Percentiles rank a stretch among this genome's conserved stretches.
Evolutionary conservation across 2,797 vertebrate genomes (phyloP).

Genomic region (Anguilla marmorata): DNA sequence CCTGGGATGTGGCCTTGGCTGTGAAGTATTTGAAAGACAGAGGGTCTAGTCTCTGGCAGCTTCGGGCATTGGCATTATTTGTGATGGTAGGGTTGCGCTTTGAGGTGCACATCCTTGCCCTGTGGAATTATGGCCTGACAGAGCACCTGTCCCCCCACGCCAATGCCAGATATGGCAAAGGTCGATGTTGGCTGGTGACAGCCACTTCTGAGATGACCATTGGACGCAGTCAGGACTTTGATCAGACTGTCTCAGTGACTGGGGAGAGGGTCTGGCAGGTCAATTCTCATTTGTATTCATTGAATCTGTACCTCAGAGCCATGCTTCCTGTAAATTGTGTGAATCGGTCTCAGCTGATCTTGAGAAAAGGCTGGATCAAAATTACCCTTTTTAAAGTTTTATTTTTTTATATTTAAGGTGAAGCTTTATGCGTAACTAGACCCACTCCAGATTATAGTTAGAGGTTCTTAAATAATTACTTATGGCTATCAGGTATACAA

Average conservation of each 20-base stretch:
- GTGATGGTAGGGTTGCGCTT: conserved; percentile 47
- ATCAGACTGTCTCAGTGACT: conserved; percentile 17
- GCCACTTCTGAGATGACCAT: conserved; percentile 19
- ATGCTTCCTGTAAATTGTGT: not conserved
- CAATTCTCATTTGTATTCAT: conserved; percentile 26
- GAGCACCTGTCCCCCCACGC: conserved; percentile 48
- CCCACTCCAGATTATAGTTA: not conserved
- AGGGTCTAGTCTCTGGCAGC: not conserved
- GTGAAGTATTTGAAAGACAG: conserved; percentile 57
- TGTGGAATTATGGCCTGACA: conserved; percentile 68
- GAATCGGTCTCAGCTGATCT: conserved; percentile 9
- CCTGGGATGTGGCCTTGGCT: conserved; percentile 57
- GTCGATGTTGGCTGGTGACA: conserved; percentile 37
- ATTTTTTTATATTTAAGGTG: not conserved
- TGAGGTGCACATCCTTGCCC: conserved; percentile 66
- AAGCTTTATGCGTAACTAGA: not conserved
- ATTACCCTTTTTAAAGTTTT: not conserved
- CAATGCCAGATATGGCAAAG: conserved; percentile 38
- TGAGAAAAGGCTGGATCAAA: not conserved
- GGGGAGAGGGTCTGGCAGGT: conserved; percentile 5
- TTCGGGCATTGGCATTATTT: not conserved
- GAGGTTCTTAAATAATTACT: not conserved
- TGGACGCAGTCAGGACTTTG: conserved; percentile 10
- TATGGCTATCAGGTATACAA: conserved; percentile 3
- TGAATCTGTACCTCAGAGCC: not conserved